Base-by-base conservation (phyloP, 2,113 vertebrate species). In the Nannospalax galili region DNA sequence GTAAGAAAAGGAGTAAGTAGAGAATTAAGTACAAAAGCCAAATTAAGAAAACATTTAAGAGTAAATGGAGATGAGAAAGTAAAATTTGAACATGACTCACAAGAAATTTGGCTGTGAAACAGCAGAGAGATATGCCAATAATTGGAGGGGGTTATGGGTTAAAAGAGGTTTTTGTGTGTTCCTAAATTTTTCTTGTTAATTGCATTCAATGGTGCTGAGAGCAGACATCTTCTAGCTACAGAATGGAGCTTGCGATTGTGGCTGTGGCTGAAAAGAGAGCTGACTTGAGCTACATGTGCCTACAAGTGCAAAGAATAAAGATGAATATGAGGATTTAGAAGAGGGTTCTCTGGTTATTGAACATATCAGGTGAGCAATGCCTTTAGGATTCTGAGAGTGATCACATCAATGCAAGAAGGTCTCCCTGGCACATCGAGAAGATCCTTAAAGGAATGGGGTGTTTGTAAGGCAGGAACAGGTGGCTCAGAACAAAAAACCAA, bases 21-120 rank as follows among this genome's bases (percentile, higher is more conserved):
- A 78, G 32, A 10, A 58, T 75, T 45, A 26, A 69, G 58, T 16
- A 78, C 40, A 79, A 92, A 94, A 67, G 84, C 42, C n/a, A 96
- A 87, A 92, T 89, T 58, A 86, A 87, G 74, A 89, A 84, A 94
- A 80, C 17, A 74, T 80, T 88, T n/a, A 86, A 91, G 42, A 88
- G 28, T 91, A 85, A 92, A 62, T 26, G 65, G 65, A 94, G 32
- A 78, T 32, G 8, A 94, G 35, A 79, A 95, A 90, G 32, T 37
- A 56, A 64, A 93, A 20, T 7, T 84, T 56, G n/a, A 80, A 84
- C n/a, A 91, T 60, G 52, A 79, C 10, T 93, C 56, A 81, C 5
- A 52, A 86, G 67, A 96, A 88, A 62, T 64, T 88, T 90, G 67
- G 72, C 70, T 84, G 42, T 89, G 48, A 92, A 72, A 93, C 32